phyloP scores from a whole-genome alignment of 2,888 invertebrate genomes.

The Malacosoma neustria region DNA sequence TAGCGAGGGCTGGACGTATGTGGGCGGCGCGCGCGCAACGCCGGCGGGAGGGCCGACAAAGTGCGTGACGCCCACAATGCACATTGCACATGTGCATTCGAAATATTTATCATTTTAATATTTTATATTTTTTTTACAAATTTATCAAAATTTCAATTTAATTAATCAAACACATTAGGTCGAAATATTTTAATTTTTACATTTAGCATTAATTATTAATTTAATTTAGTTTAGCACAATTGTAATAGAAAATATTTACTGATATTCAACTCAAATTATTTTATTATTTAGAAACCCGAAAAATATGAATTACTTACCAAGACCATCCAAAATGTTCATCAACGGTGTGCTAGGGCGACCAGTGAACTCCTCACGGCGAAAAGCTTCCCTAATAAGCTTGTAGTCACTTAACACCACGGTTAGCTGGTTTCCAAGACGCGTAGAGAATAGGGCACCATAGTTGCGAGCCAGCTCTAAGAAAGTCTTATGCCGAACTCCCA shows the following conservation, averaged over 20 bases:
- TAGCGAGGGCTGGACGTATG: constrained; percentile 29
- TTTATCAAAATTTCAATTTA: too few relatives aligned
- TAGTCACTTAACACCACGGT: constrained; percentile 92
- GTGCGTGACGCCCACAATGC: constrained; percentile 41
- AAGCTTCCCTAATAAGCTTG: constrained; percentile 88
- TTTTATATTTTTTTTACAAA: too few relatives aligned
- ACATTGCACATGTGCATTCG: constrained; percentile 29
- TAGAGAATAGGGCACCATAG: constrained; percentile 88
- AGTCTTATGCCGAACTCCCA: constrained; percentile 85
- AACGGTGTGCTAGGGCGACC: constrained; percentile 91
- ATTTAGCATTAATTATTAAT: too few relatives aligned
- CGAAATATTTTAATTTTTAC: too few relatives aligned
- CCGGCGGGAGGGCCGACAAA: constrained; percentile 29
- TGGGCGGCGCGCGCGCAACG: constrained; percentile 44
- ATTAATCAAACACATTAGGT: too few relatives aligned
- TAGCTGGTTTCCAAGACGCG: constrained; percentile 86
- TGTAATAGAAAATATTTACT: too few relatives aligned
- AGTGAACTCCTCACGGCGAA: constrained; percentile 90
- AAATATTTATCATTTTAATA: too few relatives aligned
- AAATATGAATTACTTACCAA: constrained; percentile 80
- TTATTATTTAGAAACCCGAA: too few relatives aligned
- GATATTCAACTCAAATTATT: too few relatives aligned
- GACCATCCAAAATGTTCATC: constrained; percentile 89
- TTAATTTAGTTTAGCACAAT: too few relatives aligned
- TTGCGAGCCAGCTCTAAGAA: constrained; percentile 84